A percentile compares a stretch with the other conserved stretches of the same genome.
These are phyloP conservation scores for Sciurus vulgaris DNA, from an alignment of 2,797 vertebrate genomes.

Conservation along the genomic window DNA sequence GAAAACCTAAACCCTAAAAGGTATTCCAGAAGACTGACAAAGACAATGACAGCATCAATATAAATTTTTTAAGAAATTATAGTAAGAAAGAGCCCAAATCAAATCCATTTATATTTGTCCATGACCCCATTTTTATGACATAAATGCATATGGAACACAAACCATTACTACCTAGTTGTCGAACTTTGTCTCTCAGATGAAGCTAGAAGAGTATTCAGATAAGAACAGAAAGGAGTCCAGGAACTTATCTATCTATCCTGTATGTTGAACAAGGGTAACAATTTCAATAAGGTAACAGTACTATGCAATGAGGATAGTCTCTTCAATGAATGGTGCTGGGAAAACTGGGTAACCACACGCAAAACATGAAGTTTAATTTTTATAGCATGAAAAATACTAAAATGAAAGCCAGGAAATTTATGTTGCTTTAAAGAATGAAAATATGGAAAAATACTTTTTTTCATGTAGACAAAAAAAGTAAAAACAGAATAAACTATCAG, in stretches of 20 bases:
- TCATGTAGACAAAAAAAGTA: background rate
- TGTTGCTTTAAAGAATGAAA: constrained; percentile 12
- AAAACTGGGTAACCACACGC: background rate
- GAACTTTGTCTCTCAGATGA: constrained; percentile 9
- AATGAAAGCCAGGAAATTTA: background rate
- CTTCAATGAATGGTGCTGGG: background rate
- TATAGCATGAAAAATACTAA: constrained; percentile 24
- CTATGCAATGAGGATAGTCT: background rate
- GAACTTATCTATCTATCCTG: background rate
- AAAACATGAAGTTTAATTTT: constrained; percentile 11
- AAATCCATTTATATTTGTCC: constrained; percentile 22
- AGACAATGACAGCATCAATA: background rate
- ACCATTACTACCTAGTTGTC: background rate
- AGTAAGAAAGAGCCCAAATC: background rate
- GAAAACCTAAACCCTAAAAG: background rate
- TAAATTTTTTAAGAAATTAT: background rate
- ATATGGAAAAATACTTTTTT: background rate
- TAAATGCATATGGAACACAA: background rate
- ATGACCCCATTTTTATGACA: constrained; percentile 9
- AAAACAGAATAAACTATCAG: background rate
- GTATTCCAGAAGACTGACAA: constrained; percentile 14
- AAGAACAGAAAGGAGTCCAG: background rate
- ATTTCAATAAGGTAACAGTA: background rate
- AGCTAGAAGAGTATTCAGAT: background rate
- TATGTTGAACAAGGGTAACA: background rate